Evolutionary conservation across 2,113 vertebrate species (phyloP), one percentile per base, ranked within the genome.

Genomic region (Vicugna pacos): DNA sequence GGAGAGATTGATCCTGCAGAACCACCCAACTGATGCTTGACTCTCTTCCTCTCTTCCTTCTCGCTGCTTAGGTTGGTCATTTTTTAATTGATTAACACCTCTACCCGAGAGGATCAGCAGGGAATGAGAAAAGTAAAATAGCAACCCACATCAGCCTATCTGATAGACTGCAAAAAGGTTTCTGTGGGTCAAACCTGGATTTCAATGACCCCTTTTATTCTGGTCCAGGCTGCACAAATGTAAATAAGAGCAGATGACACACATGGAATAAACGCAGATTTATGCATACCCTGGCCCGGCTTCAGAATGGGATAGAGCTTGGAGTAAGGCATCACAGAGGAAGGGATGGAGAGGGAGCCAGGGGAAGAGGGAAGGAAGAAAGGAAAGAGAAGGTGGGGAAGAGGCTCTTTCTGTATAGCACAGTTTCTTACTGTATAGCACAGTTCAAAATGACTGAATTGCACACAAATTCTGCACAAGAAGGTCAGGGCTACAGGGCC

Each of bases 61-160:
- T 72, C 62, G 69, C 38, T 58, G 17, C 85, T 70, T 48, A 80
- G 81, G 50, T 93, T 62, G 75, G 65, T 96, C 91, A 93, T 69
- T 91, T 95, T 82, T 60, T 28, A 96, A 89, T 84, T 82, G 69
- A 94, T 88, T 83, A 94, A 93, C 83, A 93, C 38, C 80, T 94
- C 83, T 42, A 83, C 28, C 38, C 8, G 35, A 58, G 46, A 83
- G 46, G 35, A 89, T 83, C 65, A 50, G 81, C 19, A 54, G 54
- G 79, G 19, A 70, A 11, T 38, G 58, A 92, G 62, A 77, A 88
- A 56, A 94, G 86, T 65, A 62, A 95, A 95, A 92, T 3, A 26
- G 38, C 38, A 82, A 48, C 52, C 69, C 84, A 76, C 22, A 65
- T 65, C 80, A 95, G 64, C 30, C 75, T 82, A 85, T 89, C 89